Conservation (phyloP, 2,888 invertebrate genomes). For the Acleris emargana region DNA sequence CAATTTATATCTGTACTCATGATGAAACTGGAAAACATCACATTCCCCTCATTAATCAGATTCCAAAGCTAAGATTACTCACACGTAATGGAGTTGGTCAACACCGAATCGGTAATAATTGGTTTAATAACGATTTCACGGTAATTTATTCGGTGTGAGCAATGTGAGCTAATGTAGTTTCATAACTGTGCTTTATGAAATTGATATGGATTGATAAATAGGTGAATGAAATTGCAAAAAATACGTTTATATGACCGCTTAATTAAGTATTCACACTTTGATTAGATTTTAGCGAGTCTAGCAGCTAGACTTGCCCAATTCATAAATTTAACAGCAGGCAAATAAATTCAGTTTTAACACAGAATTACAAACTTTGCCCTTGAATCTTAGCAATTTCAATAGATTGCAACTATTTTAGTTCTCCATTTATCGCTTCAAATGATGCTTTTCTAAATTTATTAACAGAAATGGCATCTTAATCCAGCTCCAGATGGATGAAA, state of each 20-base stretch:
- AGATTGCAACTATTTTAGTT: no score
- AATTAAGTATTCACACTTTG: neutral
- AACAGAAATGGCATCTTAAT: no score
- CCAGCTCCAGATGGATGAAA: no score
- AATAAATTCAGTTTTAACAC: no score
- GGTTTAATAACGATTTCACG: conserved; percentile 36
- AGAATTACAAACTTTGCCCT: no score
- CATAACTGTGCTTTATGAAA: conserved; percentile 23
- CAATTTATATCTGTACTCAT: neutral
- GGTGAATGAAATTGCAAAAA: neutral
- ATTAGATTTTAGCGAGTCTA: neutral
- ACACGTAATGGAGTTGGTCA: conserved; percentile 51
- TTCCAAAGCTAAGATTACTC: conserved; percentile 12
- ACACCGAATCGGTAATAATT: conserved; percentile 39
- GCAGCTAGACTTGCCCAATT: no score
- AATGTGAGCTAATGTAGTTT: conserved; percentile 27
- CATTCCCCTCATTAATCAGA: conserved; percentile 2
- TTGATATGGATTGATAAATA: conserved; percentile 33
- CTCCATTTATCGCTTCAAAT: no score
- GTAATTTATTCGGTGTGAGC: conserved; percentile 31
- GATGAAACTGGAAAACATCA: neutral
- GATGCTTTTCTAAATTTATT: no score
- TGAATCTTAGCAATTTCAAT: no score
- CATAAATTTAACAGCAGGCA: no score
- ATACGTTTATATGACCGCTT: neutral